A percentile compares a stretch with the other conserved stretches of the same genome.
Evolutionary conservation across 1,140 invertebrate genomes (phyloP).

Genomic region (Gryon sp.): DNA sequence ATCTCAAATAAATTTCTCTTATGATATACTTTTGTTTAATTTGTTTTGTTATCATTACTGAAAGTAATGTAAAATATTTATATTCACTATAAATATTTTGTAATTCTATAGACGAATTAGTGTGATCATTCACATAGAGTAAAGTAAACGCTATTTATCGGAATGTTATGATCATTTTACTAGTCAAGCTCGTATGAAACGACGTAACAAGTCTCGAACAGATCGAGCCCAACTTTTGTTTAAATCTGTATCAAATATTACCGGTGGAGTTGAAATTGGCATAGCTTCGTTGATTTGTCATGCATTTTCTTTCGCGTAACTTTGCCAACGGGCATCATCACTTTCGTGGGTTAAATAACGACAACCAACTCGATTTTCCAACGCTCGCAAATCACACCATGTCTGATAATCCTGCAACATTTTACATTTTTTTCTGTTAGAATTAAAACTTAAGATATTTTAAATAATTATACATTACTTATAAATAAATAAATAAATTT

Average conservation of each 20-base stretch:
- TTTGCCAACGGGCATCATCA: conserved; percentile 95
- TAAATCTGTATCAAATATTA: conserved; percentile 67
- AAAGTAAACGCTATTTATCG: conserved; percentile 11
- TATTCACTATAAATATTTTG: not conserved
- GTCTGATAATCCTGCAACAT: conserved; percentile 92
- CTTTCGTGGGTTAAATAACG: conserved; percentile 97
- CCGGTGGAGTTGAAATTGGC: conserved; percentile 42
- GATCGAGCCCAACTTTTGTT: conserved; percentile 75
- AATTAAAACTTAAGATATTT: not conserved
- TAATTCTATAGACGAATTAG: not conserved
- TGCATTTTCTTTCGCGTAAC: conserved; percentile 75
- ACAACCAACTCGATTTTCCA: conserved; percentile 90
- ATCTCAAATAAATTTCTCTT: too few relatives aligned
- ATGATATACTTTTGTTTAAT: too few relatives aligned
- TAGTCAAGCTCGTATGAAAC: conserved; percentile 76
- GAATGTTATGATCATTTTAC: conserved; percentile 26
- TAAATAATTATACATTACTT: too few relatives aligned
- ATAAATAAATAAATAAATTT: too few relatives aligned
- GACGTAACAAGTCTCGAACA: conserved; percentile 73
- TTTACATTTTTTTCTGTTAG: not conserved
- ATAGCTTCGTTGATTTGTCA: conserved; percentile 71
- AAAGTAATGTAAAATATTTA: too few relatives aligned
- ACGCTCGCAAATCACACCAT: conserved; percentile 94
- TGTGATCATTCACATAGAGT: conserved; percentile 40
- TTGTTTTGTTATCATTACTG: too few relatives aligned